Base-by-base conservation (phyloP, 1,140 invertebrate genomes). In the Hypsibius dujardini region DNA sequence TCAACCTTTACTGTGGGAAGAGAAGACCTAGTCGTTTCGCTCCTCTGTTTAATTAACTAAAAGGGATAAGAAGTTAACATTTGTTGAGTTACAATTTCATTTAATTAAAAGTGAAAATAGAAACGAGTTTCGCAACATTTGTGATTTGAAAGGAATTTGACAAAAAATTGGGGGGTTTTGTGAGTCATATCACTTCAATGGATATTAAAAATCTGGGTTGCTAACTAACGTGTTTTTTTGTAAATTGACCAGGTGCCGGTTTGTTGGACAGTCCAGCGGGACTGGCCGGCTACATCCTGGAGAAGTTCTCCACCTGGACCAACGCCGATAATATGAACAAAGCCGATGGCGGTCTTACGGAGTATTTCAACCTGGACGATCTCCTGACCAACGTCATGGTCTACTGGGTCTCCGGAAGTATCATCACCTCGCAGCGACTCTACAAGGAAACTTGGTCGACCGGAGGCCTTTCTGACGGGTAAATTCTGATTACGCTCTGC, bases 331-430 rank as follows among this genome's bases (percentile, higher is more conserved):
- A 46, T 28, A 73, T 47, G 42, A 40, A 80, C 1, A 77, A 83
- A 40, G 75, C 79, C 0, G 88, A 93, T 78, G 90, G 90, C 28
- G 88, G 88, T 1, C 76, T 93, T 0, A 81, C 82, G 0, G 73
- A 79, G 50, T 84, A 84, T 73, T 86, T 83, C 75, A 78, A 81
- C 2, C 78, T 87, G 69, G 87, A 90, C 70, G 87, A 90, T 74
- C 78, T 94, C 1, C 79, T 95, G 1, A 91, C 92, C 73, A 91
- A 92, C 76, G 76, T 94, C 0, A 93, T 92, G 88, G 78, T 93
- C 46, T 95, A 93, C 78, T 95, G 89, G 86, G 76, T 86, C 0
- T 86, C 86, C 0, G 85, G 85, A 72, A 85, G 85, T 1, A 88
- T 91, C 1, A 88, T 87, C 0, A 87, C 87, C 0, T 88, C 88